A percentile compares a stretch with the other conserved stretches of the same genome.
phyloP scores from a whole-genome alignment of 1,140 invertebrate species.

The Adoxophyes honmai region DNA sequence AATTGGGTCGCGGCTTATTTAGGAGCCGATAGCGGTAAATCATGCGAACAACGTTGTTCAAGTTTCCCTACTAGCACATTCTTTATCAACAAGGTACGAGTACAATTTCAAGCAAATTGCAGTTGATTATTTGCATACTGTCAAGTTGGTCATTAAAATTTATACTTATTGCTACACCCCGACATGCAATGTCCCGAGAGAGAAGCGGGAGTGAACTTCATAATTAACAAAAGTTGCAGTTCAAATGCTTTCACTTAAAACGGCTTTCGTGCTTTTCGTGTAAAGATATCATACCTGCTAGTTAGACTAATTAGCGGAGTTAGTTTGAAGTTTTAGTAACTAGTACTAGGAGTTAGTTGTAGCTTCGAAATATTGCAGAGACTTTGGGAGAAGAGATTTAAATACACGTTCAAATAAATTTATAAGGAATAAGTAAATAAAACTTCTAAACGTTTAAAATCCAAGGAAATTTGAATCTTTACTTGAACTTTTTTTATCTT shows the following conservation, averaged over 20 bases:
- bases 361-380: too few relatives aligned
- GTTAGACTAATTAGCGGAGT: too few relatives aligned
- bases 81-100: background rate
- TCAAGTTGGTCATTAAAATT: background rate
- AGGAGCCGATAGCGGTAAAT: background rate
- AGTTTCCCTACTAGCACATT: background rate
- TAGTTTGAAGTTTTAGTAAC: too few relatives aligned
- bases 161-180: background rate
- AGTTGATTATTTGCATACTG: slow-evolving; percentile 1
- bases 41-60: slow-evolving; percentile 4
- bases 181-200: slow-evolving; percentile 4
- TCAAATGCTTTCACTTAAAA: slow-evolving; percentile 13
- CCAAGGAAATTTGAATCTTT: too few relatives aligned
- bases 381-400: too few relatives aligned
- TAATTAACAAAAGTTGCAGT: slow-evolving; percentile 14
- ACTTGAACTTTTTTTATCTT: too few relatives aligned
- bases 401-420: too few relatives aligned
- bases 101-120: background rate
- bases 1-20: background rate
- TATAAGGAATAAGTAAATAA: too few relatives aligned
- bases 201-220: background rate
- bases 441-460: too few relatives aligned
- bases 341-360: too few relatives aligned
- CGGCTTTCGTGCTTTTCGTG: slow-evolving; percentile 1
- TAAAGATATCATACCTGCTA: slow-evolving; percentile 9